Evolutionary conservation across 2,797 vertebrate species (phyloP).

Genomic region (Poeciliopsis turneri): DNA sequence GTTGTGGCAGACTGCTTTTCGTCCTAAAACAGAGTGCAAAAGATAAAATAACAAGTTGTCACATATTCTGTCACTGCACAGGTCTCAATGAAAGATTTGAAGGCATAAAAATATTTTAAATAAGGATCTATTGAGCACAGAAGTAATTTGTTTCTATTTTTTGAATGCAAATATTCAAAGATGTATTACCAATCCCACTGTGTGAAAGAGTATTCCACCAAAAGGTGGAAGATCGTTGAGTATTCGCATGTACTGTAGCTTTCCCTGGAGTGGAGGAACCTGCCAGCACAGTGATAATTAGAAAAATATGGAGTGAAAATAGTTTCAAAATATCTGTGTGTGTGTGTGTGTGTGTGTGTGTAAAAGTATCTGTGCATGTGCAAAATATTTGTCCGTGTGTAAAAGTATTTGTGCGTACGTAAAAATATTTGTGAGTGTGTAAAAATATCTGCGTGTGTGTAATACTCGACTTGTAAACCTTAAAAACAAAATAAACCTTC

Average conservation of each 20-base stretch:
- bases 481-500: too few relatives aligned
- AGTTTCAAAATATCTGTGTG: too few relatives aligned
- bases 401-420: too few relatives aligned
- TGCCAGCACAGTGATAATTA: constrained; percentile 68
- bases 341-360: too few relatives aligned
- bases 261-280: constrained; percentile 94
- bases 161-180: constrained; percentile 24
- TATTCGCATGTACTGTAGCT: constrained; percentile 96
- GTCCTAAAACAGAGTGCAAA: constrained; percentile 78
- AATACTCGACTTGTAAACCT: too few relatives aligned
- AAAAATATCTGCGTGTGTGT: too few relatives aligned
- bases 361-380: too few relatives aligned
- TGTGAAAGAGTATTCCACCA: constrained; percentile 95
- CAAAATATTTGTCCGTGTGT: too few relatives aligned
- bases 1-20: constrained; percentile 96
- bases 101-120: background rate
- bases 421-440: too few relatives aligned
- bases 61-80: background rate
- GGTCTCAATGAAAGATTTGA: background rate
- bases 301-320: background rate
- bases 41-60: constrained; percentile 3
- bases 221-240: constrained; percentile 98
- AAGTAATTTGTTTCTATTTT: constrained; percentile 3
- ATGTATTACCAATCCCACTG: constrained; percentile 92
- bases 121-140: background rate